These are phyloP conservation scores for Micronycteris hirsuta DNA, from an alignment of 2,113 vertebrate genomes.

Conservation along the genomic window DNA sequence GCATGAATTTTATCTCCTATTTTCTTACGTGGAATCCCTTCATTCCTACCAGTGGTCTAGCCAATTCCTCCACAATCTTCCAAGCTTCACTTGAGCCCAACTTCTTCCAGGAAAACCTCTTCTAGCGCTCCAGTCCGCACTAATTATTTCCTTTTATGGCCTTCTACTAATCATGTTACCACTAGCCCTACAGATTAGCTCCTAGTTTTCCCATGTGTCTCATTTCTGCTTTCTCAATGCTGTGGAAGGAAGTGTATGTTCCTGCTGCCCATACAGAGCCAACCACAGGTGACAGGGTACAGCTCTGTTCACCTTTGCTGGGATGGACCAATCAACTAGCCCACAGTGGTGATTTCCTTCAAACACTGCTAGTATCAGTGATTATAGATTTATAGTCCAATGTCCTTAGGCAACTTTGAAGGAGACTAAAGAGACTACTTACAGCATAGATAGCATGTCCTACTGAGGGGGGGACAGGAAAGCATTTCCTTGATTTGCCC, in stretches of 20 bases:
- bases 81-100: background rate
- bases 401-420: background rate
- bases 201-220: background rate
- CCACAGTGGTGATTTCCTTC: background rate
- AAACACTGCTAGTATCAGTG: background rate
- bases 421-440: background rate
- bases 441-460: background rate
- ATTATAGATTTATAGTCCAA: background rate
- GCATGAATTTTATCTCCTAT: background rate
- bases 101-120: background rate
- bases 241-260: rapidly evolving
- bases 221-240: background rate
- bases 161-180: background rate
- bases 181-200: background rate
- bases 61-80: background rate
- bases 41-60: background rate
- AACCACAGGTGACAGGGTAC: background rate
- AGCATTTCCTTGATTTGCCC: background rate
- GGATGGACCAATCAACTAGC: background rate
- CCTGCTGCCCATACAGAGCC: background rate
- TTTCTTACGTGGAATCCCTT: background rate
- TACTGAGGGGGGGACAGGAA: background rate
- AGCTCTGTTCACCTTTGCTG: background rate
- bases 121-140: background rate
- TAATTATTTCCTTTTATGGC: background rate